A percentile compares a stretch with the other conserved stretches of the same genome.
These are phyloP conservation scores for Riptortus pedestris DNA, from an alignment of 1,140 invertebrate genomes.

Conservation along the genomic window DNA sequence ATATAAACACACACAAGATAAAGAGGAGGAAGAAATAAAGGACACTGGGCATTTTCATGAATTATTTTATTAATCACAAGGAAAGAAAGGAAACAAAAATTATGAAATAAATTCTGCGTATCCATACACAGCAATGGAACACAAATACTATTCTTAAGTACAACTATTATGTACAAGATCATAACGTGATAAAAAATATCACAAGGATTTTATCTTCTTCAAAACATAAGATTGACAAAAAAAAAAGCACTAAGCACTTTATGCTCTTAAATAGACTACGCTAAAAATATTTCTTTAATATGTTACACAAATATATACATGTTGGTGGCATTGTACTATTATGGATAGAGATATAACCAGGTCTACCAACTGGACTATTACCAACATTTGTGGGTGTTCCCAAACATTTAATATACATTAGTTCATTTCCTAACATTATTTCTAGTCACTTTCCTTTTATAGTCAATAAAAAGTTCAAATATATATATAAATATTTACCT, in stretches of 20 bases:
- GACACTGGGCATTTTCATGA: not conserved
- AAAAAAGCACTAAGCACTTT: slow-evolving; percentile 8
- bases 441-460: not conserved
- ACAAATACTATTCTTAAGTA: slow-evolving; percentile 4
- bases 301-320: slow-evolving; percentile 10
- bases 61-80: not conserved
- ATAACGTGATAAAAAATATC: slow-evolving; percentile 9
- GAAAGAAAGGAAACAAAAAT: not conserved
- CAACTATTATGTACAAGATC: slow-evolving; percentile 2
- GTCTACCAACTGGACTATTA: no score
- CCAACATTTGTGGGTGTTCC: not conserved
- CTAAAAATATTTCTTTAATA: slow-evolving; percentile 9
- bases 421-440: not conserved
- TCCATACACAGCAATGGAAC: not conserved
- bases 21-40: not conserved
- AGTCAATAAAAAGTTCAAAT: not conserved
- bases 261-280: not conserved
- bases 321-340: not conserved
- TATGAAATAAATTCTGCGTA: not conserved
- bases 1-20: no score
- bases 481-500: no score
- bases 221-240: not conserved
- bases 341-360: no score
- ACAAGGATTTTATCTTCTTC: not conserved
- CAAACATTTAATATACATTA: not conserved